Evolutionary conservation across 1,140 invertebrate genomes (phyloP).

Genomic region (Drosophila aff.): DNA sequence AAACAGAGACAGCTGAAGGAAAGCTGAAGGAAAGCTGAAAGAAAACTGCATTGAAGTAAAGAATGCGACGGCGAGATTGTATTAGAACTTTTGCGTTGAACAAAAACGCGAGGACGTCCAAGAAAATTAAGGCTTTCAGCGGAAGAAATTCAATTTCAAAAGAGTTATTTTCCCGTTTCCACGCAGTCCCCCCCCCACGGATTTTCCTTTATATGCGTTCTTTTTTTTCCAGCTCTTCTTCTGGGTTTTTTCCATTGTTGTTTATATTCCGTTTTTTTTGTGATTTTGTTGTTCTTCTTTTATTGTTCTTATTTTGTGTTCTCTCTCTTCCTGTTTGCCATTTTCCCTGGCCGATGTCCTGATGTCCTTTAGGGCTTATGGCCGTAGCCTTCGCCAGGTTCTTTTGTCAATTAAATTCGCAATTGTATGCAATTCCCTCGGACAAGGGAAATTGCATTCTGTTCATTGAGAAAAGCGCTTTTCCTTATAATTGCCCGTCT

Average conservation of each 20-base stretch:
- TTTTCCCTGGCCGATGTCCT: slow-evolving; percentile 16
- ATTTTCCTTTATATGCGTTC: background rate
- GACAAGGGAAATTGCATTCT: slow-evolving; percentile 29
- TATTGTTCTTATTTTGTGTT: slow-evolving; percentile 12
- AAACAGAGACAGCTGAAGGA: background rate
- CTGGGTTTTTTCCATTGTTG: slow-evolving; percentile 7
- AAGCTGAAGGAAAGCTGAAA: background rate
- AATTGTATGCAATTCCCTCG: slow-evolving; percentile 19
- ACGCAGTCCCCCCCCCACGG: background rate
- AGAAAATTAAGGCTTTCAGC: slow-evolving; percentile 71
- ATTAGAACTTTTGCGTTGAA: slow-evolving; percentile 52
- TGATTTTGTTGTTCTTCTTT: background rate
- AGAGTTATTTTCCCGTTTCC: slow-evolving; percentile 66
- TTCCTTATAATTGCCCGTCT: slow-evolving; percentile 2
- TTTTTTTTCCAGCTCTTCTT: slow-evolving; percentile 3
- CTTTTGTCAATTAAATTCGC: slow-evolving; percentile 31
- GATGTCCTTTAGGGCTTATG: slow-evolving; percentile 52
- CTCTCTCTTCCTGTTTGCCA: slow-evolving; percentile 6
- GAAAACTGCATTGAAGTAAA: slow-evolving; percentile 23
- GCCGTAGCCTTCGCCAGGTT: slow-evolving; percentile 20
- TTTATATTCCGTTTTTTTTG: background rate
- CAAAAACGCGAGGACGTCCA: slow-evolving; percentile 36
- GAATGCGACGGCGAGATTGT: slow-evolving; percentile 34
- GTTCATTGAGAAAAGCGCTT: slow-evolving; percentile 1
- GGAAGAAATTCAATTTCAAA: slow-evolving; percentile 72